phyloP scores from a whole-genome alignment of 2,888 invertebrate genomes.

The Temnothorax unifasciatus region DNA sequence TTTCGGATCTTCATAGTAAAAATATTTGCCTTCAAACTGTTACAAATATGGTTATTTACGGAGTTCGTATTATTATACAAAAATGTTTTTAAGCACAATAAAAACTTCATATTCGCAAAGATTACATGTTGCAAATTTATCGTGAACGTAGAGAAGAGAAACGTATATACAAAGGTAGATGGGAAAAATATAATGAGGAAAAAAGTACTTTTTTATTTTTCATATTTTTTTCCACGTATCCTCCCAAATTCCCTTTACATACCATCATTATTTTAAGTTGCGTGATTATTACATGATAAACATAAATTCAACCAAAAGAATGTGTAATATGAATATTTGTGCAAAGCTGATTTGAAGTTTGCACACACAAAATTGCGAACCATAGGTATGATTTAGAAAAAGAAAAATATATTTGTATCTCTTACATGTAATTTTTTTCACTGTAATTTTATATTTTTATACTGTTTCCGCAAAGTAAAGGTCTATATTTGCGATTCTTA shows the following conservation, averaged over 20 bases:
- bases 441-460: background rate
- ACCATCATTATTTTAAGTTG: background rate
- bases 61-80: background rate
- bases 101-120: background rate
- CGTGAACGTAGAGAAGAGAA: background rate
- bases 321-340: background rate
- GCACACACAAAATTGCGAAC: background rate
- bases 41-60: background rate
- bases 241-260: background rate
- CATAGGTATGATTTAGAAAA: background rate
- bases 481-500: background rate
- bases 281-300: background rate
- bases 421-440: background rate
- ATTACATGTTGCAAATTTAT: slow-evolving; percentile 23
- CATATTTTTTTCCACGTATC: background rate
- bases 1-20: background rate
- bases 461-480: background rate
- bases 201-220: background rate
- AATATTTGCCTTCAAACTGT: background rate
- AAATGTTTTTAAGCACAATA: slow-evolving; percentile 16
- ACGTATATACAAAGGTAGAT: background rate
- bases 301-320: background rate
- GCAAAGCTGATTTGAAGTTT: background rate
- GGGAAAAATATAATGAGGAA: background rate
- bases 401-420: background rate